Evolutionary conservation across 2,113 vertebrate genomes (phyloP).

Genomic region (Sapajus apella): DNA sequence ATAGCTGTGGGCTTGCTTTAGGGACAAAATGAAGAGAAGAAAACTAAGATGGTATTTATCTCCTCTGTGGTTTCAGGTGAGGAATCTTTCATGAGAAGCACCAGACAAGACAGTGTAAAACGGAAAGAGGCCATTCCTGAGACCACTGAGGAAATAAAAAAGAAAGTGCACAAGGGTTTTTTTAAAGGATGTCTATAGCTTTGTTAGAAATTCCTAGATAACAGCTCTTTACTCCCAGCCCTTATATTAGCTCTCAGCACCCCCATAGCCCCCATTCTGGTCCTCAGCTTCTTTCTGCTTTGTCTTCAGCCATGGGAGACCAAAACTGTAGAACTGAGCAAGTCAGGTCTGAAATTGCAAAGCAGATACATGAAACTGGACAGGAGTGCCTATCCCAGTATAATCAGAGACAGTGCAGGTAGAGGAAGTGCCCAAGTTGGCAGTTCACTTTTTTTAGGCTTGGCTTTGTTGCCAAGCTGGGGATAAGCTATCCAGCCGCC

Average conservation of each 20-base stretch:
- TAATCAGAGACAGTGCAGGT: neutral
- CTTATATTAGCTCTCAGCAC: neutral
- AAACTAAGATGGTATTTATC: conserved; percentile 41
- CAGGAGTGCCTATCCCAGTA: neutral
- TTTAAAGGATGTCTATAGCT: neutral
- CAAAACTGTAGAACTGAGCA: neutral
- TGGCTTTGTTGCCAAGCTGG: neutral
- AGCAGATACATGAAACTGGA: neutral
- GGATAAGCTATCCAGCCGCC: too few species aligned
- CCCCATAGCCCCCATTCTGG: neutral
- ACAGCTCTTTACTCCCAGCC: neutral
- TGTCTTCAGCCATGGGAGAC: neutral
- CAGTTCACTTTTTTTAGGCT: neutral
- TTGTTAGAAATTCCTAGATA: neutral
- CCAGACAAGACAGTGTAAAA: neutral
- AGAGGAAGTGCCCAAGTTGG: neutral
- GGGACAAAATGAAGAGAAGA: conserved; percentile 21
- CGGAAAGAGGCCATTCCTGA: neutral
- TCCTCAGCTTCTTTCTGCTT: neutral
- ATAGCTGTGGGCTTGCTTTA: conserved; percentile 12
- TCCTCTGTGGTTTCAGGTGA: conserved; percentile 21
- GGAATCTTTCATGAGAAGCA: conserved; percentile 47
- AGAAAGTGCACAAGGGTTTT: neutral
- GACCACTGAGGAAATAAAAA: conserved; percentile 23
- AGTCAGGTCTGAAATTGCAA: neutral